Conservation (phyloP, 2,113 vertebrate species). For the Larimichthys polyactis region DNA sequence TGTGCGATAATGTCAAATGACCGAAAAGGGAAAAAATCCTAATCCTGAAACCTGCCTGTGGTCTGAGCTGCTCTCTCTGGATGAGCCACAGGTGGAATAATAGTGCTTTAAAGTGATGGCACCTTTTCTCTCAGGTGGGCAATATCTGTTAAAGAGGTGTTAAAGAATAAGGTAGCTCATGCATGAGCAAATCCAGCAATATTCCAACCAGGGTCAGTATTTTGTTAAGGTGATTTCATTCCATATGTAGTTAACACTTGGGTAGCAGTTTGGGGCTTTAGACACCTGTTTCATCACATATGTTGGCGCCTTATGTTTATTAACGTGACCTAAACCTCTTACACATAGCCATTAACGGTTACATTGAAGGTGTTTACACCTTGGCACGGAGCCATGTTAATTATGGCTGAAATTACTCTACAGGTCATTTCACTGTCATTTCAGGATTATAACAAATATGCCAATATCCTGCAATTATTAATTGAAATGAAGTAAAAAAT, state of each 20-base stretch:
- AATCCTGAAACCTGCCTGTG: not conserved
- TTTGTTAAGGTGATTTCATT: not conserved
- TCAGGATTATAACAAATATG: not conserved
- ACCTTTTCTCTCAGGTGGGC: not conserved
- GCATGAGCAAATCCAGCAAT: too few relatives aligned
- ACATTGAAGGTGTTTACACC: conserved; percentile 25
- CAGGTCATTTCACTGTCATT: conserved; percentile 13
- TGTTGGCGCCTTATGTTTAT: conserved; percentile 36
- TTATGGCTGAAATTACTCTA: conserved; percentile 23
- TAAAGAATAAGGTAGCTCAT: not conserved
- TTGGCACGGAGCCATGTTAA: not conserved
- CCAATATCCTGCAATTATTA: not conserved
- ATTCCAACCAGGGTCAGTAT: not conserved
- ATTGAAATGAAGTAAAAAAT: not conserved
- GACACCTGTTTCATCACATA: conserved; percentile 7
- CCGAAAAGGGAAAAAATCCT: not conserved
- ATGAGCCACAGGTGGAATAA: conserved; percentile 3
- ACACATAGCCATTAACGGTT: conserved; percentile 22
- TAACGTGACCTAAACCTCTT: conserved; percentile 23
- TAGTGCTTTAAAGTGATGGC: conserved; percentile 1
- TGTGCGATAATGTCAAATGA: not conserved
- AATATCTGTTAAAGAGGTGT: not conserved
- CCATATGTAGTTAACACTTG: not conserved
- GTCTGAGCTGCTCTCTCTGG: conserved; percentile 14
- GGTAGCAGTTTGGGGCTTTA: not conserved